Percentiles rank a stretch among this genome's conserved stretches.
phyloP scores from a whole-genome alignment of 2,797 vertebrate genomes.

The Rhadinocentrus ornatus region DNA sequence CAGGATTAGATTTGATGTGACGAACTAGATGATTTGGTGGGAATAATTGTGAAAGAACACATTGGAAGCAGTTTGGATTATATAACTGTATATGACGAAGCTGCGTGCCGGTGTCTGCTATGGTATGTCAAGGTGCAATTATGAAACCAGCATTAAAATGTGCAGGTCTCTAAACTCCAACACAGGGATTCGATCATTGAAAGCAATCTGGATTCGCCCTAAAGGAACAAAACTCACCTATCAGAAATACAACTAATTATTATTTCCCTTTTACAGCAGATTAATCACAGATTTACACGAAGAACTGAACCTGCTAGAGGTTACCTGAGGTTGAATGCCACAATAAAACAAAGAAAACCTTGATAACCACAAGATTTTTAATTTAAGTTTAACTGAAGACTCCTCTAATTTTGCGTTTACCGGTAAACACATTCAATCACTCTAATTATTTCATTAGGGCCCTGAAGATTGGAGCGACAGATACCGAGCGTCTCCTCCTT shows the following conservation, averaged over 20 bases:
- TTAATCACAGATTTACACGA: slow-evolving; percentile 37
- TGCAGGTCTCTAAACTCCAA: slow-evolving; percentile 46
- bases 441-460: slow-evolving; percentile 43
- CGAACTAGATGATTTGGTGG: slow-evolving; percentile 60
- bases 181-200: slow-evolving; percentile 30
- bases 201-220: slow-evolving; percentile 47
- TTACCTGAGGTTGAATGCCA: slow-evolving; percentile 35
- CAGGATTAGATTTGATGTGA: slow-evolving; percentile 68
- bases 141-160: slow-evolving; percentile 75
- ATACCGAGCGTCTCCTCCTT: slow-evolving; percentile 37
- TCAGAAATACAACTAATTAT: slow-evolving; percentile 16
- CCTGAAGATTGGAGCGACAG: slow-evolving; percentile 33
- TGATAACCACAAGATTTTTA: slow-evolving; percentile 5
- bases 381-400: slow-evolving; percentile 10
- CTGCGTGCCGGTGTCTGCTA: slow-evolving; percentile 51
- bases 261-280: slow-evolving; percentile 26
- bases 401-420: slow-evolving; percentile 18
- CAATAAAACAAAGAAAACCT: slow-evolving; percentile 9
- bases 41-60: slow-evolving; percentile 55
- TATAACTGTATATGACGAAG: slow-evolving; percentile 66
- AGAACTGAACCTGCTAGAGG: slow-evolving; percentile 38
- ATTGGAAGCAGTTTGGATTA: slow-evolving; percentile 70
- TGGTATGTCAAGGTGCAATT: slow-evolving; percentile 60
- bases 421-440: slow-evolving; percentile 31
- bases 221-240: slow-evolving; percentile 27